Conservation (phyloP, 2,113 vertebrate species). For the Ornithorhynchus anatinus region DNA sequence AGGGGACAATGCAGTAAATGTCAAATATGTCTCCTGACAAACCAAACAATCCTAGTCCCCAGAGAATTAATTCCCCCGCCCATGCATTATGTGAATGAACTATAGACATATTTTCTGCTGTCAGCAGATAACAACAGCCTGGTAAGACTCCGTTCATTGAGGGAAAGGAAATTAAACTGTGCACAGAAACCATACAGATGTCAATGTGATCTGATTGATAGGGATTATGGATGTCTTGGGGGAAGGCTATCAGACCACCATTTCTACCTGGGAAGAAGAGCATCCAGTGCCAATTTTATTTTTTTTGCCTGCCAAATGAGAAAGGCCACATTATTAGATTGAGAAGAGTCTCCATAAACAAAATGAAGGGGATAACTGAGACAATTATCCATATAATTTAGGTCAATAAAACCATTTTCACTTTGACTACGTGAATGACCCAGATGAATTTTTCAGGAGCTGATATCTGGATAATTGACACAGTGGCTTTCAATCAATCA, state of each 20-base stretch:
- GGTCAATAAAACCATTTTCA: too few species aligned
- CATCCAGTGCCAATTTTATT: background rate
- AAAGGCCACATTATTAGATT: background rate
- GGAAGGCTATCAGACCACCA: background rate
- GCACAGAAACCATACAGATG: conserved; percentile 13
- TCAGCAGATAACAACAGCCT: conserved; percentile 64
- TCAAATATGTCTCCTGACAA: conserved; percentile 66
- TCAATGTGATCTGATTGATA: background rate
- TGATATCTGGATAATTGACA: too few species aligned
- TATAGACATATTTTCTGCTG: conserved; percentile 56
- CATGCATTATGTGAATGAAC: conserved; percentile 69
- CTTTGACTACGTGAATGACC: too few species aligned
- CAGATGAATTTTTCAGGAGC: too few species aligned
- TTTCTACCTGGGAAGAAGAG: background rate
- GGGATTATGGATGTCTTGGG: background rate
- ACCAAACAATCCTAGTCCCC: conserved; percentile 69
- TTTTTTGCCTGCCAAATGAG: background rate
- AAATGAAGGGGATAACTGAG: too few species aligned
- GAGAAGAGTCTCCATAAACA: too few species aligned
- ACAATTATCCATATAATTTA: too few species aligned
- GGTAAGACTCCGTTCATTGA: conserved; percentile 59
- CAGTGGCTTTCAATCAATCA: too few species aligned
- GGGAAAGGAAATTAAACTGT: conserved; percentile 39
- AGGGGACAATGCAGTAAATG: conserved; percentile 70
- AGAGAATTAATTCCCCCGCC: conserved; percentile 63